Evolutionary conservation across 1,140 invertebrate genomes (phyloP).

Genomic region (Parasteatoda tepidariorum): DNA sequence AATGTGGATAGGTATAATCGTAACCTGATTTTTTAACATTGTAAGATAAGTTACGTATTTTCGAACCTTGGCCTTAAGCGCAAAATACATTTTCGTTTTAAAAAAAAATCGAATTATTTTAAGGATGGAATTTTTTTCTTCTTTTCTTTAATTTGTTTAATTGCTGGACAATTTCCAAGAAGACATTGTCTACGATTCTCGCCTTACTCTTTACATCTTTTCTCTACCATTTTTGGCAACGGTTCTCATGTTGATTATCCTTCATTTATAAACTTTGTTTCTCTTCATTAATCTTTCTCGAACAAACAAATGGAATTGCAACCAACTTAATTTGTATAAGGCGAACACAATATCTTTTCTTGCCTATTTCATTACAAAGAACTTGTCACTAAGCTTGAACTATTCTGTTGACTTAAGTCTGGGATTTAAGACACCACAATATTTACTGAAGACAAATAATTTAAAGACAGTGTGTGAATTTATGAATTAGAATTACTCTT

Average conservation of each 20-base stretch:
- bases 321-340: background rate
- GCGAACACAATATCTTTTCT: background rate
- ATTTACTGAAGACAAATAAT: background rate
- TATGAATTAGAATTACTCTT: no score
- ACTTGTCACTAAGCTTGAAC: background rate
- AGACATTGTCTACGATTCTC: background rate
- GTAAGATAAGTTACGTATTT: slow-evolving; percentile 7
- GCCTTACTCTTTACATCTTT: background rate
- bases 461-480: no score
- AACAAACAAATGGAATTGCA: background rate
- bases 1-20: slow-evolving; percentile 6
- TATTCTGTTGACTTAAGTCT: background rate
- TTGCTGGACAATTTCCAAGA: background rate
- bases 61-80: slow-evolving; percentile 45
- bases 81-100: background rate
- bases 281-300: slow-evolving; percentile 7
- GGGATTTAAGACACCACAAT: background rate
- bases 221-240: background rate
- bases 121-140: background rate
- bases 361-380: background rate
- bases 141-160: background rate
- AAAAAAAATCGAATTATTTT: background rate
- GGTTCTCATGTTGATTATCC: slow-evolving; percentile 1
- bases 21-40: slow-evolving; percentile 30
- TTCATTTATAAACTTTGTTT: slow-evolving; percentile 42